A percentile compares a stretch with the other conserved stretches of the same genome.
Conservation (phyloP, 2,888 invertebrate species). For the Eutolmus rufibarbis region DNA sequence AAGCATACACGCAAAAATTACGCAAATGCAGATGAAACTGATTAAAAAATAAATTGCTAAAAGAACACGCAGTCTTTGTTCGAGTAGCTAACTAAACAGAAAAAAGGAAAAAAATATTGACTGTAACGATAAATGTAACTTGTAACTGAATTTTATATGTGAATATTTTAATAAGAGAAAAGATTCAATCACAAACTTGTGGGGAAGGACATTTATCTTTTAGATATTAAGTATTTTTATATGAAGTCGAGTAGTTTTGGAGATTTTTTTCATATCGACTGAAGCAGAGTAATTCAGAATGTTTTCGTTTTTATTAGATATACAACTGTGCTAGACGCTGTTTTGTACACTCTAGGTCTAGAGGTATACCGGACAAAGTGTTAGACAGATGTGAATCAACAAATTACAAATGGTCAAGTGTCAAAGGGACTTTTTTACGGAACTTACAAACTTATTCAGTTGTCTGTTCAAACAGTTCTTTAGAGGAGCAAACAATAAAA, state of each 20-base stretch:
- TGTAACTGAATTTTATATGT: conserved; percentile 11
- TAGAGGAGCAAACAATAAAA: background rate
- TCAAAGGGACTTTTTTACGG: background rate
- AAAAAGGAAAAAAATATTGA: background rate
- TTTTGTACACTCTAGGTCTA: background rate
- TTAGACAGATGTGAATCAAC: background rate
- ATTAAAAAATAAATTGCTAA: background rate
- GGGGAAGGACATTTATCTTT: background rate
- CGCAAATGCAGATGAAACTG: background rate
- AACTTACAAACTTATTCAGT: background rate
- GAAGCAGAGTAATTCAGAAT: background rate
- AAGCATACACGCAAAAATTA: background rate
- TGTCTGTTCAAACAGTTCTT: too few species aligned
- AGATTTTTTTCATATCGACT: background rate
- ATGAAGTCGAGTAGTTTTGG: background rate
- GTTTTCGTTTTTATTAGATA: background rate
- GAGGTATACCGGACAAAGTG: background rate
- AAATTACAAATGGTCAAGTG: background rate
- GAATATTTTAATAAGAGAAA: background rate
- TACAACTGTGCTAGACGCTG: background rate
- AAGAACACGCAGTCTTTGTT: background rate
- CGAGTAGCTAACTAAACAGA: background rate
- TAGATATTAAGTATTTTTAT: background rate
- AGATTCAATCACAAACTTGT: background rate
- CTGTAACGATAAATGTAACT: background rate